Percentiles rank a stretch among this genome's conserved stretches.
Evolutionary conservation across 2,888 invertebrate genomes (phyloP).

Genomic region (Ditula angustiorana): DNA sequence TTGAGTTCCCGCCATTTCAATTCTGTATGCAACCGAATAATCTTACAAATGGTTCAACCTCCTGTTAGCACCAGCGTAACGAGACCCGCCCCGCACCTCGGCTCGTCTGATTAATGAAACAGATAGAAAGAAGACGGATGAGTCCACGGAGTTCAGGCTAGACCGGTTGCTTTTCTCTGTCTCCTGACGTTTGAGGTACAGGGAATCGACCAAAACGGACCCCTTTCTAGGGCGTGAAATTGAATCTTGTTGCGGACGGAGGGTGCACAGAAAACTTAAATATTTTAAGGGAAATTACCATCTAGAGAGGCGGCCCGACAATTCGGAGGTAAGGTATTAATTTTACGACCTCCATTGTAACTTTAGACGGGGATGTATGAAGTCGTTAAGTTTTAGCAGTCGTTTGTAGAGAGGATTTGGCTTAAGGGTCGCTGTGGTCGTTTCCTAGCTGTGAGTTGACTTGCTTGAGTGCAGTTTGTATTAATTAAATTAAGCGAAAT

Average conservation of each 20-base stretch:
- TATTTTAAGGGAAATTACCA: constrained; percentile 82
- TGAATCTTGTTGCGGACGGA: constrained; percentile 83
- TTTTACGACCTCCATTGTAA: constrained; percentile 79
- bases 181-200: constrained; percentile 79
- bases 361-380: constrained; percentile 73
- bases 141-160: constrained; percentile 61
- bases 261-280: constrained; percentile 82
- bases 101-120: constrained; percentile 48
- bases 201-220: constrained; percentile 73
- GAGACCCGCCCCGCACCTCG: constrained; percentile 57
- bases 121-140: constrained; percentile 51
- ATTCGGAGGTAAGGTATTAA: constrained; percentile 81
- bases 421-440: constrained; percentile 54
- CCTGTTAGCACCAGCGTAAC: constrained; percentile 60
- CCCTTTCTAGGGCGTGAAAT: constrained; percentile 83
- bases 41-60: constrained; percentile 70
- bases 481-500: constrained; percentile 77
- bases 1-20: constrained; percentile 72
- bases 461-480: constrained; percentile 60
- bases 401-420: constrained; percentile 68
- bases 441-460: constrained; percentile 55
- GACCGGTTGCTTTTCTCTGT: constrained; percentile 68
- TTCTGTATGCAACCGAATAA: constrained; percentile 78
- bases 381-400: constrained; percentile 79
- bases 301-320: constrained; percentile 69